phyloP scores from a whole-genome alignment of 2,888 invertebrate genomes.

The Synergus japonicus region DNA sequence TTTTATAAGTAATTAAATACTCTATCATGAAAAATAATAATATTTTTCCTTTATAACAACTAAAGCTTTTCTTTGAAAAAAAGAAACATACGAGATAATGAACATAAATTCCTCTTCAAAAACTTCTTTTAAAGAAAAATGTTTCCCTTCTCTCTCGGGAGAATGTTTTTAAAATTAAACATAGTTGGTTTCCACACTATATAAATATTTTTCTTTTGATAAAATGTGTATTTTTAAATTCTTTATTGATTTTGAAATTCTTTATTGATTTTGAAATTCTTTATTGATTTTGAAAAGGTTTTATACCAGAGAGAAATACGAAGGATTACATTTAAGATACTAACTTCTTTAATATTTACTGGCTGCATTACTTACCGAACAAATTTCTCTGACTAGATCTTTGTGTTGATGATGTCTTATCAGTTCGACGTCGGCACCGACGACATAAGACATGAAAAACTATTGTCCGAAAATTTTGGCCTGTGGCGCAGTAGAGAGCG shows the following conservation, averaged over 20 bases:
- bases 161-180: neutral
- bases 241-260: no score
- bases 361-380: slow-evolving; percentile 1
- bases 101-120: neutral
- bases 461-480: slow-evolving; percentile 87
- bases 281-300: no score
- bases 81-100: neutral
- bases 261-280: neutral
- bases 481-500: slow-evolving; percentile 88
- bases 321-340: neutral
- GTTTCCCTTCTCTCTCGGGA: neutral
- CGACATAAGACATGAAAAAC: slow-evolving; percentile 73
- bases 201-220: neutral
- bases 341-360: neutral
- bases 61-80: neutral
- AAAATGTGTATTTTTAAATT: neutral
- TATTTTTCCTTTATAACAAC: neutral
- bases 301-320: no score
- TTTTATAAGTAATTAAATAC: no score
- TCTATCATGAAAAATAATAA: no score
- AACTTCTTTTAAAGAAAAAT: neutral
- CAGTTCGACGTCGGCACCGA: slow-evolving; percentile 16
- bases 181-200: neutral
- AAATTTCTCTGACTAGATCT: slow-evolving; percentile 37
- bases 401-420: slow-evolving; percentile 16